Base-by-base conservation (phyloP, 1,140 invertebrate genomes). In the Leptonema lineaticorne region DNA sequence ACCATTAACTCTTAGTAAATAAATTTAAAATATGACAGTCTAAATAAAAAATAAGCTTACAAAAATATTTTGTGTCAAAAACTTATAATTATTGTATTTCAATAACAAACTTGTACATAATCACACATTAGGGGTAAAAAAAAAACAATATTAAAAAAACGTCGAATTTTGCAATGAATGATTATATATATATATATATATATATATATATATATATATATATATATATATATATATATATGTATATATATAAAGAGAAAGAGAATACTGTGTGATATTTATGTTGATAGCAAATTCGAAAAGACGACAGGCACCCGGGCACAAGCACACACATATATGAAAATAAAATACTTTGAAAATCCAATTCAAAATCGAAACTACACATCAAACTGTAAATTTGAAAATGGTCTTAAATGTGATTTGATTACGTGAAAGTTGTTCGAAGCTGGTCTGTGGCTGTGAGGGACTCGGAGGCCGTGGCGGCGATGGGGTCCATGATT, bases 371-470 rank as follows among this genome's bases (percentile, higher is more conserved):
- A 53, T 53, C 22, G 50, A 53, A 53, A 53, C 50, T 53, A 53
- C 50, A 53, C 50, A 53, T 53, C 50, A 53, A 53, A 53, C 50
- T 63, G 24, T 64, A 64, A 64, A 50, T 64, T 66, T 33, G 64
- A 69, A 65, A 37, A 69, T 68, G 29, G 45, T 71, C 41, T 63
- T 57, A 69, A 72, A 67, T 65, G 60, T 67, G 75, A n/a, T n/a
- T n/a, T n/a, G n/a, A 79, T 81, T 81, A 81, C 79, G 80, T 81
- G 79, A 81, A 74, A 80, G 78, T 78, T 79, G 78, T 74, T 81
- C 79, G 78, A 80, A 80, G 79, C 78, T 80, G 77, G 79, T 81
- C 79, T 81, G 79, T 75, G 79, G 75, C 78, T 81, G 79, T 74
- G 79, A 76, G 62, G 79, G 79, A 75, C 79, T 81, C 75, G 79